Conservation (phyloP, 2,797 vertebrate species). For the Anniella stebbinsi region DNA sequence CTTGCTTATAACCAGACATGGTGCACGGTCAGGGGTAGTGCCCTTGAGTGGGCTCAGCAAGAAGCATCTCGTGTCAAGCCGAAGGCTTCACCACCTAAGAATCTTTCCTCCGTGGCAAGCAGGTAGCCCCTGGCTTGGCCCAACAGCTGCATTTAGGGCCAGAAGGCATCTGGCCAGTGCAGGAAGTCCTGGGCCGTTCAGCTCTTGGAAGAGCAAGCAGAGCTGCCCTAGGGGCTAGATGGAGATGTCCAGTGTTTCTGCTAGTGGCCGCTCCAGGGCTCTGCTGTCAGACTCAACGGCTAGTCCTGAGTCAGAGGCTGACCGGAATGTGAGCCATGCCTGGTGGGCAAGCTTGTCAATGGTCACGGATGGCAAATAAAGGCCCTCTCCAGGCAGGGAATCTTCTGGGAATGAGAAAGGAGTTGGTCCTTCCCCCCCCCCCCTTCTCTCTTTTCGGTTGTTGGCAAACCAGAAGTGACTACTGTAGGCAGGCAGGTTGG, state of each 20-base stretch:
- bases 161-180: neutral
- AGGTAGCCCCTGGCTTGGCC: neutral
- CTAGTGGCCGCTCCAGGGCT: neutral
- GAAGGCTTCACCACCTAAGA: neutral
- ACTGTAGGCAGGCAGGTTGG: neutral
- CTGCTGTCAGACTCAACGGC: neutral
- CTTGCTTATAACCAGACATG: neutral
- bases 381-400: neutral
- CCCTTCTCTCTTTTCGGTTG: neutral
- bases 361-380: too few species aligned
- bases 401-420: neutral
- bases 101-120: neutral
- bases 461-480: neutral
- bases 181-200: neutral
- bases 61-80: neutral
- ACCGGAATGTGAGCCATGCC: neutral
- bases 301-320: neutral
- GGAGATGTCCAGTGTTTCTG: neutral
- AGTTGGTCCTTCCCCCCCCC: neutral
- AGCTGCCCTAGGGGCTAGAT: neutral
- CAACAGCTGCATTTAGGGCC: neutral
- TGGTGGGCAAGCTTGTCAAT: neutral
- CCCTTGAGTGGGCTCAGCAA: too few species aligned
- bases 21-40: neutral
- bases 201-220: neutral